Evolutionary conservation across 2,797 vertebrate species (phyloP).

Genomic region (Sebastes dallii): DNA sequence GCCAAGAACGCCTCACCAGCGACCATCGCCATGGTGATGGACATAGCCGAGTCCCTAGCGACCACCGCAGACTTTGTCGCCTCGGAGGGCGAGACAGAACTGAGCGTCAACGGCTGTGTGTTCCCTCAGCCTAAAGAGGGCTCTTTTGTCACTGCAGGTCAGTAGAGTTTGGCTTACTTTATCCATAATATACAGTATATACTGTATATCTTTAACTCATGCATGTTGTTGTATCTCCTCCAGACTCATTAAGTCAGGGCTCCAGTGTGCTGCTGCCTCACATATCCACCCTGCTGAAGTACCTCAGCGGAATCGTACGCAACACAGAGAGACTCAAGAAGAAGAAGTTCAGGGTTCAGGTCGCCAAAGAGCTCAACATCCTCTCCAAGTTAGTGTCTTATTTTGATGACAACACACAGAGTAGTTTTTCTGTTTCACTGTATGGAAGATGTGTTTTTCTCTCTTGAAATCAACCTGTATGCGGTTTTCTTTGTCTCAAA

Average conservation of each 20-base stretch:
- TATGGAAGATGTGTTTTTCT: background rate
- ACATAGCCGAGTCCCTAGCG: slow-evolving; percentile 89
- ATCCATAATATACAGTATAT: background rate
- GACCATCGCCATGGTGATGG: slow-evolving; percentile 88
- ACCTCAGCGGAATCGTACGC: slow-evolving; percentile 88
- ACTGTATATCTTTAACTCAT: background rate
- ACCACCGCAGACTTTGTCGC: slow-evolving; percentile 87
- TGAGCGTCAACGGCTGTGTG: slow-evolving; percentile 80
- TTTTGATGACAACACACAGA: background rate
- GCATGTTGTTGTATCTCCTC: background rate
- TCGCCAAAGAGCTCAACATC: slow-evolving; percentile 95
- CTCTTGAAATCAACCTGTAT: background rate
- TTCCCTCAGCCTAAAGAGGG: slow-evolving; percentile 69
- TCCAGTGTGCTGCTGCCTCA: slow-evolving; percentile 90
- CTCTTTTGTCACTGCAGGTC: slow-evolving; percentile 77
- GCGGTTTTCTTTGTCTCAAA: background rate
- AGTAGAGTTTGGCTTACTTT: background rate
- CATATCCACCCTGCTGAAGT: slow-evolving; percentile 88
- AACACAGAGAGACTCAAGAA: slow-evolving; percentile 89
- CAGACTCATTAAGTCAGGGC: slow-evolving; percentile 86
- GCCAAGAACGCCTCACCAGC: slow-evolving; percentile 86
- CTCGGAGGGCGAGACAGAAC: slow-evolving; percentile 72
- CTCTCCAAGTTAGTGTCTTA: slow-evolving; percentile 91
- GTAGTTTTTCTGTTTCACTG: background rate
- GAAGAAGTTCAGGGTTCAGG: slow-evolving; percentile 90